Evolutionary conservation across 2,113 vertebrate species (phyloP).

Genomic region (Gallinago undulata): DNA sequence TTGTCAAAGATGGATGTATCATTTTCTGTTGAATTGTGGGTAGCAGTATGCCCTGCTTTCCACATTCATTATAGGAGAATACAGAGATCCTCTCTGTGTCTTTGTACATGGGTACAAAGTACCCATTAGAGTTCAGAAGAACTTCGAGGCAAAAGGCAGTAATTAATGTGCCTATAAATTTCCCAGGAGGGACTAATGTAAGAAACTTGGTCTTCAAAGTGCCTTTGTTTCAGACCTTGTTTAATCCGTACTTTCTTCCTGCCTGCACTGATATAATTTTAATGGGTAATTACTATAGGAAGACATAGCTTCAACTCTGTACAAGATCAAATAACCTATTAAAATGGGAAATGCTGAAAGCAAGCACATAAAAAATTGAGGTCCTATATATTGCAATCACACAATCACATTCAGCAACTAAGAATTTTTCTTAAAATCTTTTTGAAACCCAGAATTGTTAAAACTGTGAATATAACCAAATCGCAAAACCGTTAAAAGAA

Average conservation of each 20-base stretch:
- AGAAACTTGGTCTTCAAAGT: not conserved
- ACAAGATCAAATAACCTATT: not conserved
- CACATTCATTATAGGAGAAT: not conserved
- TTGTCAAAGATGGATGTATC: not conserved
- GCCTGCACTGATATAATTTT: not conserved
- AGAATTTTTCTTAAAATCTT: not conserved
- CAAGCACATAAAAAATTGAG: not conserved
- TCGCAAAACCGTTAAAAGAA: not conserved
- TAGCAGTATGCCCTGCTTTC: not conserved
- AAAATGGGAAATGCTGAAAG: not conserved
- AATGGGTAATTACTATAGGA: not conserved
- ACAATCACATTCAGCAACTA: not conserved
- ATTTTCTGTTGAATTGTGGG: not conserved
- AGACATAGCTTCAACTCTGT: not conserved
- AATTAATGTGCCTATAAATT: constrained; percentile 8
- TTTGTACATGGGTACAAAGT: not conserved
- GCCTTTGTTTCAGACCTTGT: constrained; percentile 1
- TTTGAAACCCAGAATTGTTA: not conserved
- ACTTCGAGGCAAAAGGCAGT: not conserved
- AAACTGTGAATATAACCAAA: not conserved
- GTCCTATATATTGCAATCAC: not conserved
- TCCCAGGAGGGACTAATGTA: not conserved
- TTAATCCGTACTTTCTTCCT: constrained; percentile 13
- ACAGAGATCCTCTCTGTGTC: not conserved
- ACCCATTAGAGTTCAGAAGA: not conserved